Evolutionary conservation across 2,113 vertebrate genomes (phyloP).

Genomic region (Neotragus moschatus): DNA sequence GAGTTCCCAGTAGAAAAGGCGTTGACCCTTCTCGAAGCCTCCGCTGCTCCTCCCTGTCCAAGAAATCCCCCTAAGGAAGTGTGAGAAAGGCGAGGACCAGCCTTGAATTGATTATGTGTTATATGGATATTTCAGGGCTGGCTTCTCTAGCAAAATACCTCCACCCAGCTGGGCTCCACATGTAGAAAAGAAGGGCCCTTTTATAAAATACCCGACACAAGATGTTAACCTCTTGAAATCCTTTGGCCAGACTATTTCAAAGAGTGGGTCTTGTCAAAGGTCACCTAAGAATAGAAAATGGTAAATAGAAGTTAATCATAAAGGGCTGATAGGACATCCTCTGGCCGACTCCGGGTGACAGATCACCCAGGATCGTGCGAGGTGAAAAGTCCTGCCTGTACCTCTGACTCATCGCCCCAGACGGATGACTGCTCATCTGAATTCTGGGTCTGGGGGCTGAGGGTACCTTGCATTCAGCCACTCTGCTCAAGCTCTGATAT

Average conservation of each 20-base stretch:
- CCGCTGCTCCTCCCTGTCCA: neutral
- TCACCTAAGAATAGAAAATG: conserved; percentile 12
- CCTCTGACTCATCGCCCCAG: neutral
- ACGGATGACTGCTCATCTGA: neutral
- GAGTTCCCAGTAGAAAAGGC: neutral
- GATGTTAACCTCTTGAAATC: conserved; percentile 25
- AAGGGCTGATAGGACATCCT: neutral
- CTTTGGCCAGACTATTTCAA: conserved; percentile 30
- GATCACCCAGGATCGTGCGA: neutral
- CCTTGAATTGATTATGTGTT: conserved; percentile 53
- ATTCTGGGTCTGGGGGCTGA: neutral
- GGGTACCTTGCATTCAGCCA: neutral
- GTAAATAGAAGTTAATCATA: conserved; percentile 39
- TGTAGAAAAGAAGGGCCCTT: conserved; percentile 36
- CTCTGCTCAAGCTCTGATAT: neutral
- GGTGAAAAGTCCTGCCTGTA: neutral
- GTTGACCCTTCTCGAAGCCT: neutral
- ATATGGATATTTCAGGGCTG: neutral
- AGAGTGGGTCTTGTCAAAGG: conserved; percentile 26
- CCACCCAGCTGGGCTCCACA: conserved; percentile 46
- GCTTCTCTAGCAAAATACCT: conserved; percentile 9
- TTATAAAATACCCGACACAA: neutral
- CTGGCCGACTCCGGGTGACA: neutral
- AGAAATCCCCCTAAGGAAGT: neutral
- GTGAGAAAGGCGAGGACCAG: neutral